Evolutionary conservation across 2,797 vertebrate genomes (phyloP), one percentile per base, ranked within the genome.

Genomic region (Diplodus puntazzo): DNA sequence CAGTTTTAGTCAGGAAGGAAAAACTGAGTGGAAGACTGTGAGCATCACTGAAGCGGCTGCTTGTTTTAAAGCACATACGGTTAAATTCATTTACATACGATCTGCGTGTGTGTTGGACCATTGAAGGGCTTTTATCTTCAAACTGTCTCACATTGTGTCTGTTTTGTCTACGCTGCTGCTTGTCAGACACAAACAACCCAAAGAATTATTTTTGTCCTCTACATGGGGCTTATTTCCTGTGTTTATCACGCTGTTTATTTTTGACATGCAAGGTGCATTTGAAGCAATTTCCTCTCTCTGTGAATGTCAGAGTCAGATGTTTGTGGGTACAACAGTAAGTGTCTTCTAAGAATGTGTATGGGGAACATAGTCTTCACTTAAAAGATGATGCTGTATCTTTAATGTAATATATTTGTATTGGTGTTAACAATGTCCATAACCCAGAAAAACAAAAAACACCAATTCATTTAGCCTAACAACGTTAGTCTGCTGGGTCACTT

Each of bases 281-380:
- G 65, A 83, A 79, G 50, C 74, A 77, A 89, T 91, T 91, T 92
- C 90, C 90, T 73, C 68, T 84, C 87, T 79, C 59, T 69, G 72
- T 65, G 60, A 66, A 68, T 42, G 23, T 27, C 77, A 1, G 25
- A 25, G 25, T 25, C 52, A 73, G 13, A 69, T 73, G 67, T 61
- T 75, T 72, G 11, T 13, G 27, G 20, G 1, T 0, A n/a, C 21
- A 17, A 17, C n/a, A 34, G 18, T 11, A 54, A 70, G 52, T 80
- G 73, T 76, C 18, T 74, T 73, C 25, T 34, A 30, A 59, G 27
- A 57, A 34, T 55, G 25, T 39, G n/a, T 46, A 11, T 13, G 11
- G 17, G 10, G 4, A 14, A 25, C 23, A 8, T 1, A 0, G 57
- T 64, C 45, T 21, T 2, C 11, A 2, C 11, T 27, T 30, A 8